A percentile compares a stretch with the other conserved stretches of the same genome.
These are phyloP conservation scores for Napeogenes sylphis DNA, from an alignment of 2,888 invertebrate genomes.

Conservation along the genomic window DNA sequence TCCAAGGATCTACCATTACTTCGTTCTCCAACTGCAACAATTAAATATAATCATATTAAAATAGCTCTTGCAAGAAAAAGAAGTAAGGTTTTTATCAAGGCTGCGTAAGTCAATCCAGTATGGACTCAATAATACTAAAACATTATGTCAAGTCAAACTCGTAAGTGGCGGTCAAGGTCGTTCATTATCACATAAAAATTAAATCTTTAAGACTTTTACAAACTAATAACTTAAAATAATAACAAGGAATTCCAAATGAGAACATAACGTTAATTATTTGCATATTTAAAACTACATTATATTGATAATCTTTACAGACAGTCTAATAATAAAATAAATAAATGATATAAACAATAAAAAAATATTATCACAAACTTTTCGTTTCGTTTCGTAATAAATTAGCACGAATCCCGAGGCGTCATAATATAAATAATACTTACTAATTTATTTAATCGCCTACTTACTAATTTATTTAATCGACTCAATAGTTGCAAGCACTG, in stretches of 20 bases:
- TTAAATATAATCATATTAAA: slow-evolving; percentile 29
- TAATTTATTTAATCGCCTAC: no score
- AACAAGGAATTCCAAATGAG: no score
- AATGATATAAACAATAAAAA: background rate
- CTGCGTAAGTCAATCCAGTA: slow-evolving; percentile 47
- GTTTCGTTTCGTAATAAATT: slow-evolving; percentile 21
- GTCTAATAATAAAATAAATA: no score
- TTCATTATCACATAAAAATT: slow-evolving; percentile 28
- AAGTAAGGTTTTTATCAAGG: slow-evolving; percentile 49
- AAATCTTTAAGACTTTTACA: background rate
- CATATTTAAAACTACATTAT: no score
- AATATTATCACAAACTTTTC: background rate
- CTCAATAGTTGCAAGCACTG: slow-evolving; percentile 15
- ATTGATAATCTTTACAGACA: no score
- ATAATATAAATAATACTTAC: slow-evolving; percentile 26
- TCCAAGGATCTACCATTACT: slow-evolving; percentile 76
- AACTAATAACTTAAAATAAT: no score
- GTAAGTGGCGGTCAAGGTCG: slow-evolving; percentile 55
- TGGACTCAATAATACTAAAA: slow-evolving; percentile 47
- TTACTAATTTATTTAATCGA: no score
- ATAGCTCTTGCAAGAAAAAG: slow-evolving; percentile 36
- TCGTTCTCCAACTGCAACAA: slow-evolving; percentile 79
- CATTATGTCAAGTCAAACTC: slow-evolving; percentile 33
- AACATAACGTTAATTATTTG: no score
- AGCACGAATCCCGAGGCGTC: slow-evolving; percentile 36